Base-by-base conservation (phyloP, 2,113 vertebrate genomes). In the Protobothrops flavoviridis region DNA sequence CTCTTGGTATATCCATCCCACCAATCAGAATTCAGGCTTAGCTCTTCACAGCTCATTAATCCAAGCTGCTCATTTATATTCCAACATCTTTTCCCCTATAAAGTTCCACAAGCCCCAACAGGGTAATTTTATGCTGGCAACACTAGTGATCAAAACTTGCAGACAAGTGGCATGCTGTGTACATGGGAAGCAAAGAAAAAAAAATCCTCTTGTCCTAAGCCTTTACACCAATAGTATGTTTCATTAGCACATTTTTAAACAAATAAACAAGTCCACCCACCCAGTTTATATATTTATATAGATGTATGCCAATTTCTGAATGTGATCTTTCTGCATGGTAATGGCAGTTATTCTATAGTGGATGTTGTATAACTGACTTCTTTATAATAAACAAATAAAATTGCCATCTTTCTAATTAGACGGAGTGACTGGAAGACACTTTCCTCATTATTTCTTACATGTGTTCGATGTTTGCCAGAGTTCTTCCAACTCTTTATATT, bases 111-210 rank as follows among this genome's bases (percentile, higher is more conserved):
- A 94, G 17, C 81, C 92, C 92, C 55, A 3, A 74, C 50, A 95
- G 90, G 94, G 87, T 69, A 93, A 91, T 87, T 94, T 96, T 92
- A 95, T 90, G 89, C 92, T 94, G 87, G 24, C 86, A 95, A 92
- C 90, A 96, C 29, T 91, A 91, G 89, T 69, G 90, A 91, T 91
- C 94, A 94, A 93, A 96, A 91, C 33, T 88, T 89, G 87, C 45
- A 81, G 91, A 92, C 33, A 95, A 95, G 91, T 87, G 23, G 93
- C 50, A 64, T 0, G 87, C 6, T 50, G 29, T 24, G 12, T 23
- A 94, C 11, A 43, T 5, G 57, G 48, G 86, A 8, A 88, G 52
- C 57, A 87, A 69, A 33, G 43, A 45, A 45, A 12, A 9, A 93
- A 43, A 91, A 50, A 10, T 20, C 69, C 23, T 10, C 88, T 90